Base-by-base conservation (phyloP, 2,888 invertebrate genomes). In the Pterostichus madidus region DNA sequence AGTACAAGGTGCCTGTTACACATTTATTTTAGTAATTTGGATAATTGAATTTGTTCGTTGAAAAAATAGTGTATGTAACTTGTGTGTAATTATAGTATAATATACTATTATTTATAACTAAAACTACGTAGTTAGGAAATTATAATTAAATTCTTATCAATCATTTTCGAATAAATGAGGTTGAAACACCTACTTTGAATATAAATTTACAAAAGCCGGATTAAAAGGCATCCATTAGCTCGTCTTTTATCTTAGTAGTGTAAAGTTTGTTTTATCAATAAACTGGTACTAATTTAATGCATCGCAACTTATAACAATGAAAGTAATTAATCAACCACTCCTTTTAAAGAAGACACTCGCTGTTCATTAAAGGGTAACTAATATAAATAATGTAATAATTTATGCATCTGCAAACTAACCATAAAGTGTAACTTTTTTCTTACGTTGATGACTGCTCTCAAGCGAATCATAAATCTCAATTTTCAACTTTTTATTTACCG, bases 261-360 rank as follows among this genome's bases (percentile, higher is more conserved):
- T 10, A 61, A 61, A 61, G n/a, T n/a, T n/a, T n/a, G 61, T 61
- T 61, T 11, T 61, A 61, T 32, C 13, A 6, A 35, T 61, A n/a
- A n/a, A n/a, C n/a, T n/a, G n/a, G 24, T 61, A 61, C 32, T 61
- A 61, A 61, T 61, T 61, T 32, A 61, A 61, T 35, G 61, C 35
- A 24, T 11, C 61, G 24, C 61, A 61, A 61, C 61, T 35, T 61
- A 61, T 61, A 61, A 61, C 61, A 61, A 61, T 61, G 61, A 31
- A 61, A 61, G 35, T 31, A 61, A 35, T 61, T 61, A 61, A 61
- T 61, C 61, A 61, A 35, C 24, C 13, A 4, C 10, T 10, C n/a
- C 61, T 31, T 32, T 61, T 32, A 32, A 53, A 61, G 61, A 11
- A 61, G 35, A 61, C 32, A n/a, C 32, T 32, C 56, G 15, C 17